Evolutionary conservation across 1,140 invertebrate genomes (phyloP).

Genomic region (Scaptomyza montana): DNA sequence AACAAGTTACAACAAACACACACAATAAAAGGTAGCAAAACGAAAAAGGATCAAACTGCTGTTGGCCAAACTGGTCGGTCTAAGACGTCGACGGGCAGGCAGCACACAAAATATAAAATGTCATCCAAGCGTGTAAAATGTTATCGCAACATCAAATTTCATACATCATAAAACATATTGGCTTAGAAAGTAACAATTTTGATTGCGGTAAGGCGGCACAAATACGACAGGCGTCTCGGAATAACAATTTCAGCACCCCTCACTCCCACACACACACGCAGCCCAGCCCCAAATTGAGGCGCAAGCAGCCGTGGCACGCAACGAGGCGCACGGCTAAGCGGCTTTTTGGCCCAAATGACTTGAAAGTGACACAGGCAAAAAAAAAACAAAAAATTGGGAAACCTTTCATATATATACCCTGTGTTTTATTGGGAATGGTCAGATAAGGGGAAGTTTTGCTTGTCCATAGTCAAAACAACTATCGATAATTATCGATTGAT

Average conservation of each 20-base stretch:
- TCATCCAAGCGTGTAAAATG: constrained; percentile 78
- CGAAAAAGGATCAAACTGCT: constrained; percentile 16
- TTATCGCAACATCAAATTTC: constrained; percentile 83
- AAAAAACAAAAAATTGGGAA: neutral
- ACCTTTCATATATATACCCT: neutral
- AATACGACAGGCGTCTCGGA: constrained; percentile 34
- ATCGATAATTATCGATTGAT: neutral
- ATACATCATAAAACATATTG: constrained; percentile 83
- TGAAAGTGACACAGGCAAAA: constrained; percentile 27
- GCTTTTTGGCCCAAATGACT: constrained; percentile 48
- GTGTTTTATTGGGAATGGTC: neutral
- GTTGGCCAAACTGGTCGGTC: neutral
- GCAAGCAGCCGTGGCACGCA: constrained; percentile 62
- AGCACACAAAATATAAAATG: constrained; percentile 65
- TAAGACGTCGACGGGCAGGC: too few species aligned
- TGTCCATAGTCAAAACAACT: too few species aligned
- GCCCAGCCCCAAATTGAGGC: constrained; percentile 17
- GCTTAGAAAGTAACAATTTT: constrained; percentile 82
- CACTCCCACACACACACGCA: neutral
- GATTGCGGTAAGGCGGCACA: constrained; percentile 78
- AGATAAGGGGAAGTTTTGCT: neutral
- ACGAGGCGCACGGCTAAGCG: constrained; percentile 65
- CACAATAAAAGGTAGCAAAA: neutral
- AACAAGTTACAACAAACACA: neutral
- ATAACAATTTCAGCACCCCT: constrained; percentile 47